A percentile compares a stretch with the other conserved stretches of the same genome.
These are phyloP conservation scores for Procambarus virginalis DNA, from an alignment of 1,140 invertebrate genomes.

Conservation along the genomic window DNA sequence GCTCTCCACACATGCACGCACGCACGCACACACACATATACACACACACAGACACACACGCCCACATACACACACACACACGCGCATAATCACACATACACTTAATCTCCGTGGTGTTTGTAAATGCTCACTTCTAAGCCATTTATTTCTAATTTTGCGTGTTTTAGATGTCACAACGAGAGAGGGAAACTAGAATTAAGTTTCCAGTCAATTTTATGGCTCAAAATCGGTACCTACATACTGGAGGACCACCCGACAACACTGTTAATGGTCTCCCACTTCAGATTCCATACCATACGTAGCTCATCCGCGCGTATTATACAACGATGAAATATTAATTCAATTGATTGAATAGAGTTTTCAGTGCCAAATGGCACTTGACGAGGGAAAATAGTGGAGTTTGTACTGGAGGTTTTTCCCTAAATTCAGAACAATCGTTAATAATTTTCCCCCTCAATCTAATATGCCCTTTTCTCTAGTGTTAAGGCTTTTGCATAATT, in stretches of 20 bases:
- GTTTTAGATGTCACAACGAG: slow-evolving; percentile 9
- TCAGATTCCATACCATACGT: not conserved
- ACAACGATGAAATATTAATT: slow-evolving; percentile 11
- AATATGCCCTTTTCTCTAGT: not conserved
- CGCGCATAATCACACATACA: not conserved
- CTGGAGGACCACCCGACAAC: no score
- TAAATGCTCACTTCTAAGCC: slow-evolving; percentile 21
- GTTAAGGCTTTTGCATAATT: slow-evolving; percentile 30
- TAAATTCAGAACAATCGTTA: not conserved
- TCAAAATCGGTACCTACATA: slow-evolving; percentile 13
- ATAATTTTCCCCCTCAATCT: not conserved
- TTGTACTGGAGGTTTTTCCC: not conserved
- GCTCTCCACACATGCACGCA: slow-evolving; percentile 14
- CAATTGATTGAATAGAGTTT: slow-evolving; percentile 26
- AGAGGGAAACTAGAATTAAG: not conserved
- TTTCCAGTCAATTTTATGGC: slow-evolving; percentile 45
- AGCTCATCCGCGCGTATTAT: not conserved
- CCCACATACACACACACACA: not conserved
- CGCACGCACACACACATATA: slow-evolving; percentile 5
- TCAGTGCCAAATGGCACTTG: not conserved
- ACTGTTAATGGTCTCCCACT: not conserved
- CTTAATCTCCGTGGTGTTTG: not conserved
- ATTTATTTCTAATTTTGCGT: slow-evolving; percentile 22
- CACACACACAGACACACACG: not conserved
- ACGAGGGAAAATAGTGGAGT: no score